Evolutionary conservation across 2,797 vertebrate genomes (phyloP).

Genomic region (Numenius phaeopus): DNA sequence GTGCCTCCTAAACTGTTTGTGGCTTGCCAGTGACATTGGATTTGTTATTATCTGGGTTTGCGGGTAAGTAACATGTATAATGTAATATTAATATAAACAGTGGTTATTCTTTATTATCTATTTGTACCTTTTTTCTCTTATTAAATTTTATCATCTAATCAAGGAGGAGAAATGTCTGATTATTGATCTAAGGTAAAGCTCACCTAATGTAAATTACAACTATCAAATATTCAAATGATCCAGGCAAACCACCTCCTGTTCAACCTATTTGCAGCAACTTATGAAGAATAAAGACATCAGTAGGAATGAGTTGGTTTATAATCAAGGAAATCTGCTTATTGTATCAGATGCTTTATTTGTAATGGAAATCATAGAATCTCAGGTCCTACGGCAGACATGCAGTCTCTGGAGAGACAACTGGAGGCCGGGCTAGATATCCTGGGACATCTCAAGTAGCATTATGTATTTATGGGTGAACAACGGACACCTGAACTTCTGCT

Average conservation of each 20-base stretch:
- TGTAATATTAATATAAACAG: slow-evolving; percentile 6
- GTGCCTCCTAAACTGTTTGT: not conserved
- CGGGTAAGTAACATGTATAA: not conserved
- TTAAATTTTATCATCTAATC: not conserved
- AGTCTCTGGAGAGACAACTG: not conserved
- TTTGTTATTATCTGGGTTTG: not conserved
- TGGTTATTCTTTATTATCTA: slow-evolving; percentile 12
- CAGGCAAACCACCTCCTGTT: not conserved
- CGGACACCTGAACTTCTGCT: not conserved
- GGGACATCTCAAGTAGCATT: not conserved
- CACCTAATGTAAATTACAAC: not conserved
- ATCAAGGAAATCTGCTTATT: not conserved
- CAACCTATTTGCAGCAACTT: not conserved
- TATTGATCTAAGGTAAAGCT: not conserved
- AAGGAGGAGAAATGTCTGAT: not conserved
- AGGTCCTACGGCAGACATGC: not conserved
- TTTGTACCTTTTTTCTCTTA: not conserved
- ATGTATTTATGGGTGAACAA: not conserved
- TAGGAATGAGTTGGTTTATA: not conserved
- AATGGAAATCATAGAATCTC: not conserved
- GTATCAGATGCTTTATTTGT: not conserved
- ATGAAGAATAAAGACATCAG: not conserved
- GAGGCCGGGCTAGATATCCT: not conserved
- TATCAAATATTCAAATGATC: not conserved
- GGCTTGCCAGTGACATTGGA: not conserved